Evolutionary conservation across 2,797 vertebrate genomes (phyloP).

Genomic region (Cirrhinus mrigala): DNA sequence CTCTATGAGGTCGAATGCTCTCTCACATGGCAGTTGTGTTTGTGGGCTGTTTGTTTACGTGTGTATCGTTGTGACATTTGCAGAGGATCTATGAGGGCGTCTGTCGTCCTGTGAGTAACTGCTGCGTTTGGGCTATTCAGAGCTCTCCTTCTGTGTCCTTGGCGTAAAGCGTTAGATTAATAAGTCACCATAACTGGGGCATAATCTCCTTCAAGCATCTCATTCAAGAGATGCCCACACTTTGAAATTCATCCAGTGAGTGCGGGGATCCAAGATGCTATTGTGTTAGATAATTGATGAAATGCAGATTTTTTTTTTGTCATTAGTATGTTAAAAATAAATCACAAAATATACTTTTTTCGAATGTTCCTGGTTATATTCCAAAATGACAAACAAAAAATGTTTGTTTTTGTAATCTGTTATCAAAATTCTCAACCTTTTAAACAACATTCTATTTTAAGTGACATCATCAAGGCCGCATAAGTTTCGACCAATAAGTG

Average conservation of each 20-base stretch:
- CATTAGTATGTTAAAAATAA: not conserved
- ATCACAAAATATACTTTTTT: no score
- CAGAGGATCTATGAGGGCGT: not conserved
- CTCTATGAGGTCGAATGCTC: not conserved
- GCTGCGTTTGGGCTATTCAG: slow-evolving; percentile 13
- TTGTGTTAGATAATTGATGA: not conserved
- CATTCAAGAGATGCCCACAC: slow-evolving; percentile 9
- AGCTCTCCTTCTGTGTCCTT: slow-evolving; percentile 31
- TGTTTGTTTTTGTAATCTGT: not conserved
- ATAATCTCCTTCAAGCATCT: slow-evolving; percentile 11
- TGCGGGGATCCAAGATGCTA: not conserved
- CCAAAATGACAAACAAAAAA: no score
- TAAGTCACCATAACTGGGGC: slow-evolving; percentile 4
- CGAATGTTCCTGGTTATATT: not conserved
- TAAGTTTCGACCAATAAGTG: not conserved
- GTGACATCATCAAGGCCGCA: slow-evolving; percentile 1
- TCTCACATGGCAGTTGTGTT: not conserved
- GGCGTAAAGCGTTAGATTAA: slow-evolving; percentile 15
- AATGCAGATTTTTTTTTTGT: no score
- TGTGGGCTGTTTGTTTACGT: not conserved
- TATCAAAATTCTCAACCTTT: not conserved
- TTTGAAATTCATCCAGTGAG: slow-evolving; percentile 3
- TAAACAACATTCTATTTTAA: not conserved
- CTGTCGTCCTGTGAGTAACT: slow-evolving; percentile 10
- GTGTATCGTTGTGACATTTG: slow-evolving; percentile 6